phyloP scores from a whole-genome alignment of 1,140 invertebrate species.

The Hyles euphorbiae region DNA sequence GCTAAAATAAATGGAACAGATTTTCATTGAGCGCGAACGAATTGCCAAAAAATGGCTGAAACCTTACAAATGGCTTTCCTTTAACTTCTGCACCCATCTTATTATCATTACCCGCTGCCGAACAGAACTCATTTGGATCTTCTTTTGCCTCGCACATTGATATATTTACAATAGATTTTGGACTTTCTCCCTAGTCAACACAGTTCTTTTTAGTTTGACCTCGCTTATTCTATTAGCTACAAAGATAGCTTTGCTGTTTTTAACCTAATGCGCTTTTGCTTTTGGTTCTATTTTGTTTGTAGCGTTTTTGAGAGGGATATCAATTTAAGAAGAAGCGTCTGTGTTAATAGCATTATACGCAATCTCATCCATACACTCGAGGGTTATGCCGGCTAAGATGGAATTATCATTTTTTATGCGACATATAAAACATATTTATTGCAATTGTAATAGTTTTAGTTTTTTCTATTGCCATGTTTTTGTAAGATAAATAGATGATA shows the following conservation, averaged over 20 bases:
- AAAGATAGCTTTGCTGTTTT: constrained; percentile 15
- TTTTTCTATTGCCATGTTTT: constrained; percentile 57
- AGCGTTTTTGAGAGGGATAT: constrained; percentile 49
- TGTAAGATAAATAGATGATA: constrained; percentile 55
- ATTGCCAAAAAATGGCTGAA: constrained; percentile 69
- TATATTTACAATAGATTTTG: constrained; percentile 24
- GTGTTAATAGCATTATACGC: constrained; percentile 75
- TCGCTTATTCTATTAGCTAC: constrained; percentile 26
- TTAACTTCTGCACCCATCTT: constrained; percentile 74
- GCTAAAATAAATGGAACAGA: constrained; percentile 69
- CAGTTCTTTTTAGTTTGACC: constrained; percentile 22
- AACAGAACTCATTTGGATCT: constrained; percentile 72
- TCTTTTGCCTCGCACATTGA: constrained; percentile 48
- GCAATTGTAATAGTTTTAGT: constrained; percentile 68
- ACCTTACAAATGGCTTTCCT: constrained; percentile 74
- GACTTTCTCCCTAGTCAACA: constrained; percentile 20
- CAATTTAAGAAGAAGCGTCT: constrained; percentile 75
- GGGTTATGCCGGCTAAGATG: constrained; percentile 57
- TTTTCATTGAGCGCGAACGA: constrained; percentile 62
- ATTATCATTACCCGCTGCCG: constrained; percentile 72
- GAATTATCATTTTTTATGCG: constrained; percentile 70
- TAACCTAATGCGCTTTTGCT: constrained; percentile 15
- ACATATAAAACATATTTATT: constrained; percentile 76
- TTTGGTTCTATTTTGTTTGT: constrained; percentile 40
- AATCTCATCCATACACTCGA: constrained; percentile 74